Evolutionary conservation across 2,113 vertebrate species (phyloP), one percentile per base, ranked within the genome.

Genomic region (Megalops atlanticus): DNA sequence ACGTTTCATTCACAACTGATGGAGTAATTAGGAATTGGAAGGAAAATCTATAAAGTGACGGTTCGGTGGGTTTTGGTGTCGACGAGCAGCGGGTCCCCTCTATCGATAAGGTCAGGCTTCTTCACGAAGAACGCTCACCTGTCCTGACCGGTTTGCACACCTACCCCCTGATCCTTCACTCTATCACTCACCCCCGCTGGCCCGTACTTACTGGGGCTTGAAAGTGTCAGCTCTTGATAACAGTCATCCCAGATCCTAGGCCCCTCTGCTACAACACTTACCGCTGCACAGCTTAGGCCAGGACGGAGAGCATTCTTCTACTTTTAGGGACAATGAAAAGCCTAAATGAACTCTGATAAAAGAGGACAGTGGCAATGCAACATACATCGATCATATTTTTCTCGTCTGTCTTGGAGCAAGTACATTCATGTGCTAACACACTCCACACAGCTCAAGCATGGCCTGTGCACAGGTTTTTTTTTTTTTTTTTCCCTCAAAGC

Each of bases 391-490:
- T 36, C 27, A 31, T 31, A 54, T 54, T 54, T 54, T 7, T 21
- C 36, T 47, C 31, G 27, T 1, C 4, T 7, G 14, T 14, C 21
- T 36, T 39, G 68, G 24, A 43, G 38, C 0, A 49, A 10, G 27
- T 1, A 64, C 52, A 49, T n/a, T n/a, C n/a, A n/a, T 39, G 35
- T 38, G 75, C 18, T 21, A 58, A 58, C 33, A 45, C 74, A 77
- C 69, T 78, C 68, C 75, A 85, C 41, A 85, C 79, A 88, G 47
- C 41, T 80, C n/a, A n/a, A n/a, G n/a, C n/a, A n/a, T n/a, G n/a
- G n/a, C n/a, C 21, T 31, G 16, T 2, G 1, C 35, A 14, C 35
- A n/a, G n/a, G n/a, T n/a, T n/a, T n/a, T n/a, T n/a, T n/a, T n/a
- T n/a, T n/a, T n/a, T n/a, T n/a, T n/a, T n/a, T n/a, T n/a, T n/a